Percentiles rank a stretch among this genome's conserved stretches.
phyloP scores from a whole-genome alignment of 2,888 invertebrate genomes.

The Lasioglossum zephyrum region DNA sequence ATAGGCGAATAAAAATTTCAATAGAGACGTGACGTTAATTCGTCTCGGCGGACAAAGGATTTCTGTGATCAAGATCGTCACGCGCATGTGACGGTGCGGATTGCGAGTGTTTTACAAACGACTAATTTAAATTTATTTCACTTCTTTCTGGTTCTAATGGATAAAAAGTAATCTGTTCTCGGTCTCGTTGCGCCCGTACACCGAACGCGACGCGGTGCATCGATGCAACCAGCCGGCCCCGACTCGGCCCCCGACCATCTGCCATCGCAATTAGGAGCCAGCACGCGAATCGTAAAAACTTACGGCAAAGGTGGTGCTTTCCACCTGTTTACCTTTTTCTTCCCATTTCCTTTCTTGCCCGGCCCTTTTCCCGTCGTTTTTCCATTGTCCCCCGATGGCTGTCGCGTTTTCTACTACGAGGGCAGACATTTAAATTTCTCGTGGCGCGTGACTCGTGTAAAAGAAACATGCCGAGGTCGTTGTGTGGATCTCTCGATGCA shows the following conservation, averaged over 20 bases:
- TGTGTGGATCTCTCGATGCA: not conserved
- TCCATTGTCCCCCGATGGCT: constrained; percentile 24
- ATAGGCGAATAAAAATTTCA: not conserved
- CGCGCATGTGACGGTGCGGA: not conserved
- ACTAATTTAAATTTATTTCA: constrained; percentile 4
- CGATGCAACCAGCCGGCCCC: constrained; percentile 42
- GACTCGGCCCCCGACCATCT: constrained; percentile 58
- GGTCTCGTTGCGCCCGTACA: not conserved
- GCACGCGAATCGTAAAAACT: constrained; percentile 64
- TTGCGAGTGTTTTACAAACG: not conserved
- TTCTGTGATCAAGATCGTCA: not conserved
- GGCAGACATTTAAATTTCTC: constrained; percentile 45
- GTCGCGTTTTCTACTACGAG: constrained; percentile 8
- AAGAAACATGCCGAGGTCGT: not conserved
- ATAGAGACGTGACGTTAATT: not conserved
- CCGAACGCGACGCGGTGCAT: constrained; percentile 16
- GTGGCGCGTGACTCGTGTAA: constrained; percentile 37
- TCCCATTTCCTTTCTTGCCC: not conserved
- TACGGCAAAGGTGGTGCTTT: constrained; percentile 42
- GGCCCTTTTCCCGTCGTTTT: constrained; percentile 20
- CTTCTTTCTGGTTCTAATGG: not conserved
- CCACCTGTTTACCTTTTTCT: constrained; percentile 39
- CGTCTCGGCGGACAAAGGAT: not conserved
- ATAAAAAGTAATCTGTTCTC: constrained; percentile 1
- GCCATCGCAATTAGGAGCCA: constrained; percentile 69